A percentile compares a stretch with the other conserved stretches of the same genome.
Conservation (phyloP, 1,140 invertebrate species). For the Mya arenaria region DNA sequence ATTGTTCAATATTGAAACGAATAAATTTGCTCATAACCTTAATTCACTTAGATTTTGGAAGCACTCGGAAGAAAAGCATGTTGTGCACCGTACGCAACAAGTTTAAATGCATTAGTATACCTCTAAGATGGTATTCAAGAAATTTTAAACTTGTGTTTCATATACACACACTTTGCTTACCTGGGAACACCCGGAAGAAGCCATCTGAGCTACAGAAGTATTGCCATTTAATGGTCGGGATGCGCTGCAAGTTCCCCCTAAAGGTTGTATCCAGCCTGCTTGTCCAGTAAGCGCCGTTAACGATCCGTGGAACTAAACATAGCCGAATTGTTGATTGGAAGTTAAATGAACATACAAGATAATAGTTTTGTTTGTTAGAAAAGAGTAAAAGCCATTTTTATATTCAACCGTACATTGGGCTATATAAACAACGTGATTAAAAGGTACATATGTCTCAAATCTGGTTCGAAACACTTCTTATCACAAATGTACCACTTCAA, state of each 20-base stretch:
- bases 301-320: constrained; percentile 71
- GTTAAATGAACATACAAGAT: too few relatives aligned
- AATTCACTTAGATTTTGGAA: neutral
- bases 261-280: constrained; percentile 92
- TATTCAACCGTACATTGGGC: neutral
- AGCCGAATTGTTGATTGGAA: neutral
- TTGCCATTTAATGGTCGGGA: constrained; percentile 96
- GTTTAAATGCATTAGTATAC: neutral
- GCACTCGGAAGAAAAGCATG: neutral
- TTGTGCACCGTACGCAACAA: neutral
- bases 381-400: neutral
- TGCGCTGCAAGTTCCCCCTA: constrained; percentile 90
- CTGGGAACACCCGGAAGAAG: constrained; percentile 95
- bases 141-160: neutral
- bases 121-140: neutral
- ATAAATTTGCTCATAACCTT: too few relatives aligned
- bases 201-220: constrained; percentile 96
- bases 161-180: constrained; percentile 82
- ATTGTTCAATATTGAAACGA: too few relatives aligned
- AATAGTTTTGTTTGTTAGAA: neutral
- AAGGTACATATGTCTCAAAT: too few relatives aligned
- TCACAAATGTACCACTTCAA: too few relatives aligned
- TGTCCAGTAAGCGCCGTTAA: constrained; percentile 93
- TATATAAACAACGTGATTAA: too few relatives aligned
- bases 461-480: too few relatives aligned